Base-by-base conservation (phyloP, 2,113 vertebrate genomes). In the Etheostoma spectabile region DNA sequence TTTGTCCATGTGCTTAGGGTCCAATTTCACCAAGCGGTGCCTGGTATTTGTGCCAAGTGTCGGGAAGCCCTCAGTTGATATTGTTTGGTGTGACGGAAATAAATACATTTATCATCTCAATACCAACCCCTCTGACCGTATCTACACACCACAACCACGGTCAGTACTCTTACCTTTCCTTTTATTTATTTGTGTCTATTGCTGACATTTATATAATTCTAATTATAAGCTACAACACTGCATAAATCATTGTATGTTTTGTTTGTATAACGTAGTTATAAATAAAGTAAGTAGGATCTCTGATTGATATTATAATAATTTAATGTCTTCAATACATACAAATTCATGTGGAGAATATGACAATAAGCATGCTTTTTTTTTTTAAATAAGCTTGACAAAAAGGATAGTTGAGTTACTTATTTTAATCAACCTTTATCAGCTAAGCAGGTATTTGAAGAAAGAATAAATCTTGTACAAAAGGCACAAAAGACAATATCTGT, bases 21-120 rank as follows among this genome's bases (percentile, higher is more conserved):
- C 95, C 48, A 82, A 21, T 15, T 38, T 97, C 51, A 93, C 74
- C 3, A 82, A 96, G 83, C 69, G 82, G n/a, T 99, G 98, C 86
- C 94, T 86, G 5, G 84, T 96, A 33, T 95, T 95, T 70, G 85
- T 95, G 19, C 93, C 78, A 1, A 67, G 89, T 8, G 42, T 75
- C 0, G 92, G 90, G 19, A 19, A 0, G 0, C 68, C 51, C 4
- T 0, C 1, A 0, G 75, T 88, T 8, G 1, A 60, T 0, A 1
- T 95, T 6, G 0, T 19, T 1, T 96, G 95, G 95, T 19, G 8
- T 5, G 35, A 4, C 1, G 19, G 6, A 19, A 0, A 2, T 0
- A 0, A 15, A 0, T 19, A 11, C 15, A 0, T 52, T 57, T 0
- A 42, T 94, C 6, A 35, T 38, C 1, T 12, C 0, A 0, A 3